Evolutionary conservation across 37 sponge, comb jelly and placozoan species (phyloP).

Genomic region (Aphrocallistes beatrix): DNA sequence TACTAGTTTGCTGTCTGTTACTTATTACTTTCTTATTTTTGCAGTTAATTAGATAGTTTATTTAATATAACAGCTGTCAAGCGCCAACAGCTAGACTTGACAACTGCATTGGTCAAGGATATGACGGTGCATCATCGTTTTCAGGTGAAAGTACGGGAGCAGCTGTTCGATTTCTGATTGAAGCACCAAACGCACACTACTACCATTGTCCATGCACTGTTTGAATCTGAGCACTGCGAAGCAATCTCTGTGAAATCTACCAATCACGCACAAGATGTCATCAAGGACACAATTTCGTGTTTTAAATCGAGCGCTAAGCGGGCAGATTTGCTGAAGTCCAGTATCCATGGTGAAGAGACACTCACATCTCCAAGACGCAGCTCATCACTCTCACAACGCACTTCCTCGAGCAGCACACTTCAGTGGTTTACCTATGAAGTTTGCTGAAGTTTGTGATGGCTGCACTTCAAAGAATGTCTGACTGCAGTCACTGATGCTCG

Average conservation of each 20-base stretch:
- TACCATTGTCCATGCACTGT: constrained; percentile 27
- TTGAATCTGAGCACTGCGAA: constrained; percentile 22
- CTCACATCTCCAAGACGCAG: constrained; percentile 20
- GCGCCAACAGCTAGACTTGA: constrained; percentile 7
- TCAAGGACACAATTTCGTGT: constrained; percentile 23
- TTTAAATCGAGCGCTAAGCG: constrained; percentile 18
- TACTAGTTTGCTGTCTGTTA: too few relatives aligned
- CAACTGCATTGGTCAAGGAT: constrained; percentile 29
- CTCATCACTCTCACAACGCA: constrained; percentile 16
- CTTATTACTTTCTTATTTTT: too few relatives aligned
- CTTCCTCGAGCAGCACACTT: constrained; percentile 27
- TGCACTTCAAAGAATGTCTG: background rate
- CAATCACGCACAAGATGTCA: constrained; percentile 17
- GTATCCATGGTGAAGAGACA: constrained; percentile 20
- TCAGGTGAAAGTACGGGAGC: constrained; percentile 12
- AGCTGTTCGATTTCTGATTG: constrained; percentile 17
- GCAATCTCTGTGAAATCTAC: background rate
- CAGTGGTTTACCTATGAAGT: constrained; percentile 10
- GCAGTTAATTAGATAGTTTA: too few relatives aligned
- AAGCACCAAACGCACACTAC: constrained; percentile 21
- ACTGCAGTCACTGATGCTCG: constrained; percentile 13
- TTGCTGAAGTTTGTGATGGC: constrained; percentile 20
- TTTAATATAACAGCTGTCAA: too few relatives aligned
- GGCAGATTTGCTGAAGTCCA: constrained; percentile 12
- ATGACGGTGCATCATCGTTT: constrained; percentile 26